Percentiles rank a stretch among this genome's conserved stretches.
These are phyloP conservation scores for Polypedilum pembai DNA, from an alignment of 1,140 invertebrate species.

Conservation along the genomic window DNA sequence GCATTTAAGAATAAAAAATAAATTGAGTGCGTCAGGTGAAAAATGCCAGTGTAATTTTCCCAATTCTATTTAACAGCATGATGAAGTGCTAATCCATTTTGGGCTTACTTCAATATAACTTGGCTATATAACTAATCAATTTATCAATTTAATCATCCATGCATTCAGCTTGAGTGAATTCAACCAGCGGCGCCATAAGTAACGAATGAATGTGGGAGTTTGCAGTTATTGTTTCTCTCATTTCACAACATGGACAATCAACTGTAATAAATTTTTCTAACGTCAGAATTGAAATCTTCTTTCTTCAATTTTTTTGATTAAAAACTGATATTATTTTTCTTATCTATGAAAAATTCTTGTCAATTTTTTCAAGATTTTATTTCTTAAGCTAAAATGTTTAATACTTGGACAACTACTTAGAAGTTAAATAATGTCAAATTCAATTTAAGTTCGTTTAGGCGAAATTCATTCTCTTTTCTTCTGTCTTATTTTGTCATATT, in stretches of 20 bases:
- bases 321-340: no score
- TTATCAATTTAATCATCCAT: slow-evolving; percentile 19
- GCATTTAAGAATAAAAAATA: neutral
- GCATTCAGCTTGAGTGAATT: neutral
- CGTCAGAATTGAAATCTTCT: neutral
- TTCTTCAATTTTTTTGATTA: no score
- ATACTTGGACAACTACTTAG: no score
- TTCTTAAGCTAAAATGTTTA: no score
- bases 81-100: neutral
- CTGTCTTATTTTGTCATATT: neutral
- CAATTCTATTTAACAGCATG: neutral
- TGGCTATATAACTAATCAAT: neutral
- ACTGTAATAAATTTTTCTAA: neutral
- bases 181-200: neutral
- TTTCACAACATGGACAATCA: neutral
- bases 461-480: neutral
- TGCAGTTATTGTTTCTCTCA: neutral
- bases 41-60: neutral
- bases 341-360: no score
- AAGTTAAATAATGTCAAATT: no score
- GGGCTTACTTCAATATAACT: neutral
- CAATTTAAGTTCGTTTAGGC: neutral
- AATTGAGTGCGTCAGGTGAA: slow-evolving; percentile 19
- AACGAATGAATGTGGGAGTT: neutral
- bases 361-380: no score